Percentiles rank a stretch among this genome's conserved stretches.
phyloP scores from a whole-genome alignment of 2,888 invertebrate species.

The Petrolisthes cinctipes region DNA sequence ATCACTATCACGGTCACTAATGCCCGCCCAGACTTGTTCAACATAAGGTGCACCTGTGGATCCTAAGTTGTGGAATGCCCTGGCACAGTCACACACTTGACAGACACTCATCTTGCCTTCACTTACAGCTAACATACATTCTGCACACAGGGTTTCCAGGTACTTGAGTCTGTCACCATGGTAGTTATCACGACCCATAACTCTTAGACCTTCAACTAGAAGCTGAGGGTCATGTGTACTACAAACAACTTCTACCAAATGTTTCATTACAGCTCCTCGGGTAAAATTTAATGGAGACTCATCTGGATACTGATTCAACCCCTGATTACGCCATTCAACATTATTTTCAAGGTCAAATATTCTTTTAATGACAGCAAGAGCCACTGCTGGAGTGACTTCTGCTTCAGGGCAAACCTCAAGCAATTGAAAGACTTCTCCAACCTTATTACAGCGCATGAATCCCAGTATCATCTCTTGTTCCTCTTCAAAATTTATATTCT shows the following conservation, averaged over 20 bases:
- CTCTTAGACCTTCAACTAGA: constrained; percentile 71
- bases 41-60: constrained; percentile 72
- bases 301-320: constrained; percentile 49
- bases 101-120: constrained; percentile 75
- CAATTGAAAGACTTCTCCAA: constrained; percentile 43
- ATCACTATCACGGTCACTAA: constrained; percentile 74
- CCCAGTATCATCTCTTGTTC: constrained; percentile 61
- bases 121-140: constrained; percentile 75
- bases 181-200: constrained; percentile 67
- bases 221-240: constrained; percentile 70
- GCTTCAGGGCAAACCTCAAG: constrained; percentile 67
- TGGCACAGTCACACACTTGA: constrained; percentile 76
- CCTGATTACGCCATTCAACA: constrained; percentile 65
- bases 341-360: constrained; percentile 72
- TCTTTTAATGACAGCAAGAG: constrained; percentile 70
- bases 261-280: constrained; percentile 71
- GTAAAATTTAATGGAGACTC: constrained; percentile 65
- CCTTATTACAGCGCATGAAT: constrained; percentile 62
- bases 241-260: constrained; percentile 72
- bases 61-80: constrained; percentile 73
- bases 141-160: constrained; percentile 73
- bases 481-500: constrained; percentile 56
- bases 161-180: constrained; percentile 56
- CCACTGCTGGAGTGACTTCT: constrained; percentile 72
- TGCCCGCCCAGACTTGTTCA: constrained; percentile 79